phyloP scores from a whole-genome alignment of 2,113 vertebrate genomes.

The Sceloporus tristichus region DNA sequence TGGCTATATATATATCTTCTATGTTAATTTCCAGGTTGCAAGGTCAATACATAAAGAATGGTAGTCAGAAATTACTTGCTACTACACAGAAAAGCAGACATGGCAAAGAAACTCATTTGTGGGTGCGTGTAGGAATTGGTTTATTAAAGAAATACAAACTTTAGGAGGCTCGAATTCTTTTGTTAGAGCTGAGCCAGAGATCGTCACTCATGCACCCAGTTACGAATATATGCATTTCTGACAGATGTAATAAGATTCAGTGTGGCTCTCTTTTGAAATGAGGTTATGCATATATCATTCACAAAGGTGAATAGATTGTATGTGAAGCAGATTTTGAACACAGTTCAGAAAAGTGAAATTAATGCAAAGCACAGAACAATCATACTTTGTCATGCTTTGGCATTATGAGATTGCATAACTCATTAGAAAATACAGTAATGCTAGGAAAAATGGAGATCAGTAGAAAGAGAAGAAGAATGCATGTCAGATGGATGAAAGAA shows the following conservation, averaged over 20 bases:
- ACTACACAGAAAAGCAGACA: constrained; percentile 31
- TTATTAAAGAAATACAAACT: neutral
- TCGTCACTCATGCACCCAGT: too few relatives aligned
- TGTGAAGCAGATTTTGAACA: neutral
- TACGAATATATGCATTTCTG: neutral
- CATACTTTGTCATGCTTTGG: too few relatives aligned
- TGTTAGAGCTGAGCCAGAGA: neutral
- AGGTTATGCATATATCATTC: neutral
- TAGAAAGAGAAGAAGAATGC: too few relatives aligned
- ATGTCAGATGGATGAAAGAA: too few relatives aligned
- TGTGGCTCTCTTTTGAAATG: too few relatives aligned
- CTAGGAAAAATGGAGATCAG: too few relatives aligned
- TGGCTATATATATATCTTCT: neutral
- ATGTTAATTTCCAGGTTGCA: neutral
- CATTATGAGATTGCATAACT: too few relatives aligned
- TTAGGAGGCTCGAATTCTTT: neutral
- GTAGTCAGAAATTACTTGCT: neutral
- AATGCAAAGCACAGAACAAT: neutral
- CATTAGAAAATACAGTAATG: too few relatives aligned
- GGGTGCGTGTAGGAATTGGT: neutral
- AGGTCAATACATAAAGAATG: constrained; percentile 39
- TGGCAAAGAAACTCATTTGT: too few relatives aligned
- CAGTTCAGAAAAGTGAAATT: neutral
- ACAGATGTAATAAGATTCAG: too few relatives aligned
- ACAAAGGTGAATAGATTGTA: neutral